Conservation (phyloP, 1,140 invertebrate species). For the Meloidogyne floridensis region DNA sequence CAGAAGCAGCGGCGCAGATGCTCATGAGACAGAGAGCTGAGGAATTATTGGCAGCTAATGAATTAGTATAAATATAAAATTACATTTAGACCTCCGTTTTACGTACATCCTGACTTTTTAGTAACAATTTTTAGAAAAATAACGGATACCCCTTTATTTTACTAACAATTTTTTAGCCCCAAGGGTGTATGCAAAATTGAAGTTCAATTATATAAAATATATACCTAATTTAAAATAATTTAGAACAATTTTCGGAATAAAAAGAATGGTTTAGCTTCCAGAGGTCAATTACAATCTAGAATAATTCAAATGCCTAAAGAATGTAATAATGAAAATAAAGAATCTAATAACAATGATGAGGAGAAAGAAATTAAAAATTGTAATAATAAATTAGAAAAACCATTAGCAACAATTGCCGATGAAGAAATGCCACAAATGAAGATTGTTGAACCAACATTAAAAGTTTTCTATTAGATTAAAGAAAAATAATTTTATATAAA, state of each 20-base stretch:
- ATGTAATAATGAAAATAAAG: not conserved
- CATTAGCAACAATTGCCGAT: constrained; percentile 2
- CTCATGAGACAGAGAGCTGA: constrained; percentile 3
- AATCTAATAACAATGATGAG: not conserved
- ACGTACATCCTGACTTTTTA: too few relatives aligned
- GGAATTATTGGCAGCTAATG: not conserved
- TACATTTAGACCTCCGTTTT: too few relatives aligned
- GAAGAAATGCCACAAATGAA: constrained; percentile 9
- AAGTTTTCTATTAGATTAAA: not conserved
- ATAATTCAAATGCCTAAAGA: not conserved
- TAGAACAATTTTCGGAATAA: not conserved
- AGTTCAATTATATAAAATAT: too few relatives aligned
- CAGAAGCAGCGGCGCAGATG: not conserved
- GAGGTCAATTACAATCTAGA: not conserved
- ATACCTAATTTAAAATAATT: too few relatives aligned
- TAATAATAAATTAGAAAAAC: constrained; percentile 4
- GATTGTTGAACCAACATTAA: constrained; percentile 1
- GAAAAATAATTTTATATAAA: too few relatives aligned
- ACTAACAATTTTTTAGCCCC: too few relatives aligned
- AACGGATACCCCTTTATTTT: too few relatives aligned
- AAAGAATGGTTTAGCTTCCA: constrained; percentile 3
- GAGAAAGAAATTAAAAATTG: not conserved
- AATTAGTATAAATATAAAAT: not conserved
- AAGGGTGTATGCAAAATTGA: too few relatives aligned
- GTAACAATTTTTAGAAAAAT: too few relatives aligned